Base-by-base conservation (phyloP, 1,140 invertebrate species). In the Melipona quadrifasciata region DNA sequence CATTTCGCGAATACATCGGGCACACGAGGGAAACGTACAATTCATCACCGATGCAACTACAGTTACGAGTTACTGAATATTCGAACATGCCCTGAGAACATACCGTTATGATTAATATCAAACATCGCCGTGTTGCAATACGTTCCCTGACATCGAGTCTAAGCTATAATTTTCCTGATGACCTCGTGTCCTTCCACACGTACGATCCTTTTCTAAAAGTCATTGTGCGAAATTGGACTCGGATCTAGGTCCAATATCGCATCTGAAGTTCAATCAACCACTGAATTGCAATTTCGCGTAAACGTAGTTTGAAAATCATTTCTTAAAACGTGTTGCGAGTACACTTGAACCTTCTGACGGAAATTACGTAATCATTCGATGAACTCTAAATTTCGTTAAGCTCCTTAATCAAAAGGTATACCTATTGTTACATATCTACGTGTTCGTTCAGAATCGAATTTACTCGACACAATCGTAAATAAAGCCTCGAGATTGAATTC, bases 51-150 rank as follows among this genome's bases (percentile, higher is more conserved):
- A 68, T 65, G 80, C 80, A 82, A 82, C 80, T 67, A 53, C 73
- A 76, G 80, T 82, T 82, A 76, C 47, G 58, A 61, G 73, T 76
- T 82, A 76, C 73, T 82, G 61, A 82, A 82, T 76, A 82, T 82
- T 82, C 80, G 80, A 76, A 34, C 80, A 67, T 39, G 61, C 73
- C 47, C 73, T 21, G 73, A 16, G 61, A 34, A 67, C 31, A 24
- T 76, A 82, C 80, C 80, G 80, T 82, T 82, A 82, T 82, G 80
- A 82, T 82, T 82, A 82, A 82, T 82, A 82, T 76, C 72, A 68
- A 67, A 82, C 64, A 53, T 39, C n/a, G 27, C 12, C 27, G 47
- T 64, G 61, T 68, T 47, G 19, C 61, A 19, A n/a, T n/a, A 55
- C 24, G 24, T 53, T 76, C 51, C 73, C n/a, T 24, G 58, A 57